These are phyloP conservation scores for Meriones unguiculatus DNA, from an alignment of 2,113 vertebrate species.

Conservation along the genomic window DNA sequence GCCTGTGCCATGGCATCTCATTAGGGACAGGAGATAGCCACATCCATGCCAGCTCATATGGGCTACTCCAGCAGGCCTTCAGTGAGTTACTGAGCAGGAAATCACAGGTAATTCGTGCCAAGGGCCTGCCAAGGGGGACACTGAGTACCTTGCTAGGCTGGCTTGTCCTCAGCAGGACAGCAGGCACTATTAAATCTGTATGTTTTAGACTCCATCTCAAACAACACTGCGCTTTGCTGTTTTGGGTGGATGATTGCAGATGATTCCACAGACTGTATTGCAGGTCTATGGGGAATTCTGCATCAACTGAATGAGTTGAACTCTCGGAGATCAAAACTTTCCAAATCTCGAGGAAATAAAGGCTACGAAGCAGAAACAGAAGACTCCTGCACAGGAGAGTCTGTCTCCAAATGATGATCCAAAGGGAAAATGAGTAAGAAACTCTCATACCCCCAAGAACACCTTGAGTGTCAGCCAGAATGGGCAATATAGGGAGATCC, in stretches of 20 bases:
- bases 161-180: not conserved
- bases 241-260: slow-evolving; percentile 39
- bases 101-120: not conserved
- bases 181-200: not conserved
- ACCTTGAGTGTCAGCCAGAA: not conserved
- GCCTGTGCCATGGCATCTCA: not conserved
- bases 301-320: not conserved
- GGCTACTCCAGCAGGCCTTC: not conserved
- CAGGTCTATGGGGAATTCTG: not conserved
- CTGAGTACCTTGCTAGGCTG: not conserved
- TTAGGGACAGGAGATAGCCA: accelerated
- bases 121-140: not conserved
- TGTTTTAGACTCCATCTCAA: not conserved
- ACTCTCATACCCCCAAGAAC: not conserved
- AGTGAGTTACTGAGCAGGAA: accelerated
- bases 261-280: not conserved
- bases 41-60: too few species aligned
- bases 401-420: not conserved
- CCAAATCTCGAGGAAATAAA: slow-evolving; percentile 19
- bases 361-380: not conserved
- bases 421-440: not conserved
- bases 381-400: not conserved
- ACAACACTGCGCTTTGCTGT: not conserved
- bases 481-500: not conserved
- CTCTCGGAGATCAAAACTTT: not conserved